These are phyloP conservation scores for Uria lomvia DNA, from an alignment of 2,113 vertebrate species.

Conservation along the genomic window DNA sequence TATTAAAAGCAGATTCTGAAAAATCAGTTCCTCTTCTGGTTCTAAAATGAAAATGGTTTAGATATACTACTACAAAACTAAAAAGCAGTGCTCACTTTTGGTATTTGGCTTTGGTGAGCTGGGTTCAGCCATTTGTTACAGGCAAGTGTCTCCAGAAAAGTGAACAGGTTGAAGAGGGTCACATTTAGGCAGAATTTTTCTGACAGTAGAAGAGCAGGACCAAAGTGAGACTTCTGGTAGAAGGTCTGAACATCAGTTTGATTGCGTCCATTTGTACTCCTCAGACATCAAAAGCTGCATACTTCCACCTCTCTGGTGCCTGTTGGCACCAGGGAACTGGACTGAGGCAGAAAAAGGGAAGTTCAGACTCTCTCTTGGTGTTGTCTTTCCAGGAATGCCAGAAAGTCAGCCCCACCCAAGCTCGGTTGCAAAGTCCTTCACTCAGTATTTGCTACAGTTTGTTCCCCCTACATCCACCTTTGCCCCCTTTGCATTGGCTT, in stretches of 20 bases:
- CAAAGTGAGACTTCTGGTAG: not conserved
- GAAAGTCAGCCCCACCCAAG: not conserved
- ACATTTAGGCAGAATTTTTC: not conserved
- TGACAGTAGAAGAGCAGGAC: not conserved
- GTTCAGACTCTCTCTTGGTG: not conserved
- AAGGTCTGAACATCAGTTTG: not conserved
- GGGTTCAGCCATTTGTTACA: not conserved
- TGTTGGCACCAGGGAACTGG: not conserved
- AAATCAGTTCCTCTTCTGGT: not conserved
- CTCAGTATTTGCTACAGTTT: not conserved
- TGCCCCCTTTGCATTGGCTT: not conserved
- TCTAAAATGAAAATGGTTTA: not conserved
- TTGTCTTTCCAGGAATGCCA: not conserved
- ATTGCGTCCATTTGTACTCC: not conserved
- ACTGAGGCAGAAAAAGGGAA: not conserved
- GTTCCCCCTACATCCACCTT: fast-evolving
- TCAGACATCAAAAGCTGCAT: not conserved
- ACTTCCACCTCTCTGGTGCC: not conserved
- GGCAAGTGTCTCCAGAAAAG: not conserved
- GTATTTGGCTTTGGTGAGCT: not conserved
- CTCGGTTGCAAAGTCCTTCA: not conserved
- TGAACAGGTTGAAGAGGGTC: not conserved
- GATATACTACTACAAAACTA: not conserved
- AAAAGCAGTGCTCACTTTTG: not conserved
- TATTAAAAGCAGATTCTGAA: not conserved